Base-by-base conservation (phyloP, 2,113 vertebrate genomes). In the Phodopus roborovskii region DNA sequence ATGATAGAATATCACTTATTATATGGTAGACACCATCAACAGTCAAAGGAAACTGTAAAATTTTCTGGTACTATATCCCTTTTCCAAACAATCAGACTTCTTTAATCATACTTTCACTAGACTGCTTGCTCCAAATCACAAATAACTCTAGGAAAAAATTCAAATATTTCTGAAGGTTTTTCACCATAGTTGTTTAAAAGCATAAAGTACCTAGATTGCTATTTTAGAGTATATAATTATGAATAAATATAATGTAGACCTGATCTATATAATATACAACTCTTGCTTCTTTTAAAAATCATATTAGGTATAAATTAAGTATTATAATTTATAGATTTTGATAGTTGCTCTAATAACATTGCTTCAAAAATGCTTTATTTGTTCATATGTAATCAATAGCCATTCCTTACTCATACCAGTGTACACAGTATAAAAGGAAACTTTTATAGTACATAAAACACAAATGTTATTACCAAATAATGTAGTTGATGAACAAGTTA, bases 31-130 rank as follows among this genome's bases (percentile, higher is more conserved):
- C 17, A 13, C 82, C 6, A 88, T 33, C 30, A 92, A 53, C 16
- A n/a, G 2, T 73, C 42, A 90, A 90, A 71, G 22, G 12, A 90
- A 94, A 81, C 39, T 86, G 4, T 78, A 93, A 90, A 93, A 66
- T 60, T 87, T 28, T 66, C 56, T 12, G 71, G 8, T 4, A 58
- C 8, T 68, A 77, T 4, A 70, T 79, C 12, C 11, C 36, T 45
- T 5, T 73, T 45, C 7, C 20, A 15, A 17, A 15, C 3, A 26
- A 66, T 11, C 2, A 6, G 33, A 7, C 10, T 48, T 77, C 48
- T 78, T 93, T 71, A 8, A 84, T 33, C 4, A 70, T 30, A 88
- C 28, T 26, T 39, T 28, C 1, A 19, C 36, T 15, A 39, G 17
- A 22, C 26, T 94, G 11, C 1, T 1, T 77, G 13, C 17, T 88